Percentiles rank a stretch among this genome's conserved stretches.
These are phyloP conservation scores for Eumaeus atala DNA, from an alignment of 1,140 invertebrate genomes.

Conservation along the genomic window DNA sequence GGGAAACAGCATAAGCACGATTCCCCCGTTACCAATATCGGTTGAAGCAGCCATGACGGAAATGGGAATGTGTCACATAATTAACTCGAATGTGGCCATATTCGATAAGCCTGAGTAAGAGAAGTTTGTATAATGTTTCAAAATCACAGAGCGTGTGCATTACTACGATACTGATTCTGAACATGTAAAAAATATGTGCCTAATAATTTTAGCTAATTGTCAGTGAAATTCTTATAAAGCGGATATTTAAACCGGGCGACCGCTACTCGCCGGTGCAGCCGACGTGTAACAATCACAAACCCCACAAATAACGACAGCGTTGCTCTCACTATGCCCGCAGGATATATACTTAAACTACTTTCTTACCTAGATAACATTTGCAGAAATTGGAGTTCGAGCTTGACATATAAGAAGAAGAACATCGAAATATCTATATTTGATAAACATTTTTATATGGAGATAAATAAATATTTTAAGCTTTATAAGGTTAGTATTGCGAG, in stretches of 20 bases:
- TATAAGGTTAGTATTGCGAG: slow-evolving; percentile 35
- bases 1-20: slow-evolving; percentile 56
- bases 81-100: slow-evolving; percentile 74
- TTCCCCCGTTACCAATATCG: slow-evolving; percentile 47
- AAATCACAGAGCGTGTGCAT: too few relatives aligned
- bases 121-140: not conserved
- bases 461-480: slow-evolving; percentile 39
- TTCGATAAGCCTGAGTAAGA: slow-evolving; percentile 52
- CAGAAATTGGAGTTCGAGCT: slow-evolving; percentile 35
- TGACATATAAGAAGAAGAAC: slow-evolving; percentile 42
- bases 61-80: slow-evolving; percentile 78
- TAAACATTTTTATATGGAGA: slow-evolving; percentile 40
- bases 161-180: too few relatives aligned
- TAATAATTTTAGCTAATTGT: too few relatives aligned
- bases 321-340: too few relatives aligned
- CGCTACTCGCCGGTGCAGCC: too few relatives aligned
- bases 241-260: too few relatives aligned
- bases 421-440: slow-evolving; percentile 55
- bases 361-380: slow-evolving; percentile 20
- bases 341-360: too few relatives aligned
- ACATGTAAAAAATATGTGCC: too few relatives aligned
- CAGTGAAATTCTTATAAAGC: too few relatives aligned
- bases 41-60: slow-evolving; percentile 76
- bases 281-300: too few relatives aligned
- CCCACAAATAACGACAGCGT: not conserved